phyloP scores from a whole-genome alignment of 2,113 vertebrate species.

The Echinops telfairi region DNA sequence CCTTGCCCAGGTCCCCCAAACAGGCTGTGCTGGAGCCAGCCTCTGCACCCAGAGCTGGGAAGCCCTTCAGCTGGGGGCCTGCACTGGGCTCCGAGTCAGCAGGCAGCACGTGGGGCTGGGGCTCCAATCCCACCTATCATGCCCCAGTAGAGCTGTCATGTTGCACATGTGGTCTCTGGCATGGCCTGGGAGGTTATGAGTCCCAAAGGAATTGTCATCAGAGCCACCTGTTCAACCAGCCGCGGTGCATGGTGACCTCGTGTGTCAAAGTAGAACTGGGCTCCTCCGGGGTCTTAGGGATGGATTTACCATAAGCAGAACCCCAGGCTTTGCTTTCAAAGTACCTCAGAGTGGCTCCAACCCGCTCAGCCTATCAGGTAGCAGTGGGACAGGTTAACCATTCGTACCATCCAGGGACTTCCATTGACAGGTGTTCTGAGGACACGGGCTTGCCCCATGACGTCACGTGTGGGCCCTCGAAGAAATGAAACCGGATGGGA shows the following conservation, averaged over 20 bases:
- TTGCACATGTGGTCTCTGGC: background rate
- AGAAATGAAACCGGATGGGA: background rate
- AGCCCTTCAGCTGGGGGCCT: background rate
- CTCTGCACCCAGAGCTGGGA: background rate
- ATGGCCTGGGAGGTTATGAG: background rate
- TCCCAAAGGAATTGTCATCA: background rate
- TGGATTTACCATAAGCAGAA: background rate
- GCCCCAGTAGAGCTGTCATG: background rate
- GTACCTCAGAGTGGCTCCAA: background rate
- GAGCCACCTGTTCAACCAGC: accelerated
- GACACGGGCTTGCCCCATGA: background rate
- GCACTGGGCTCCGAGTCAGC: background rate
- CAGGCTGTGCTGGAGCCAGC: background rate
- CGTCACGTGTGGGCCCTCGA: background rate
- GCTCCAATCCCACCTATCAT: no score
- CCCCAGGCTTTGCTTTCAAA: background rate
- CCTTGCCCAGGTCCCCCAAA: no score
- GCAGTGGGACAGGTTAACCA: no score
- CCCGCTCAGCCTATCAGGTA: background rate
- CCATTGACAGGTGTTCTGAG: background rate
- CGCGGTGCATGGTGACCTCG: background rate
- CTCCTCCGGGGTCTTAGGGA: background rate
- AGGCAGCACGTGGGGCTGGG: accelerated
- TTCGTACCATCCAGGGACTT: background rate
- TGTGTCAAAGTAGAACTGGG: background rate